phyloP scores from a whole-genome alignment of 2,113 vertebrate genomes.

The Baryphthengus martii region DNA sequence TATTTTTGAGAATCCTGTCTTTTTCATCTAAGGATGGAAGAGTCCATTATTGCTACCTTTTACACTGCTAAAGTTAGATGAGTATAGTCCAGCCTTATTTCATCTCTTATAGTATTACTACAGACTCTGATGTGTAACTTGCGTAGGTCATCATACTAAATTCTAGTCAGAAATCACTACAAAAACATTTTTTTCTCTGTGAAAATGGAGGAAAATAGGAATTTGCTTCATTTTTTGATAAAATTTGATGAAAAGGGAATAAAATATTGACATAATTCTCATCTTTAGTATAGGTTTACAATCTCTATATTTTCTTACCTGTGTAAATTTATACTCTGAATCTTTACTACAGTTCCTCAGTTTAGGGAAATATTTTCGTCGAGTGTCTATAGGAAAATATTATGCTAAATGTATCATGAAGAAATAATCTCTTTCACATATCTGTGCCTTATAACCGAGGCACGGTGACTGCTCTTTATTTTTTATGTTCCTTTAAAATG shows the following conservation, averaged over 20 bases:
- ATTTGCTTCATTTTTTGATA: not conserved
- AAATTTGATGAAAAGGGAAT: not conserved
- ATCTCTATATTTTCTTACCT: not conserved
- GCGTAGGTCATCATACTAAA: not conserved
- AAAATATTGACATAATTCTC: not conserved
- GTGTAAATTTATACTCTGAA: not conserved
- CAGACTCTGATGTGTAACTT: not conserved
- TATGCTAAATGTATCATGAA: not conserved
- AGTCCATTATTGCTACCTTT: not conserved
- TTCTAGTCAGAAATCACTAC: not conserved
- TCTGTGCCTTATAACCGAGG: not conserved
- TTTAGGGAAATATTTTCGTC: not conserved
- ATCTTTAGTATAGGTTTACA: not conserved
- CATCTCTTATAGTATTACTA: not conserved
- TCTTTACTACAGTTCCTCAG: not conserved
- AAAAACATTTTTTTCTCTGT: not conserved
- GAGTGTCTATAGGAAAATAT: not conserved
- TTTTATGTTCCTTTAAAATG: not conserved
- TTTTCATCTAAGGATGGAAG: not conserved
- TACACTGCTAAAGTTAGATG: not conserved
- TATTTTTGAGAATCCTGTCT: not conserved
- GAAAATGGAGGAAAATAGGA: not conserved
- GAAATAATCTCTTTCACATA: not conserved
- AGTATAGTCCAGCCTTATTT: not conserved
- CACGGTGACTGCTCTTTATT: not conserved